Base-by-base conservation (phyloP, 37 sponge, comb jelly and placozoan species). In the Eunapius fragilis region DNA sequence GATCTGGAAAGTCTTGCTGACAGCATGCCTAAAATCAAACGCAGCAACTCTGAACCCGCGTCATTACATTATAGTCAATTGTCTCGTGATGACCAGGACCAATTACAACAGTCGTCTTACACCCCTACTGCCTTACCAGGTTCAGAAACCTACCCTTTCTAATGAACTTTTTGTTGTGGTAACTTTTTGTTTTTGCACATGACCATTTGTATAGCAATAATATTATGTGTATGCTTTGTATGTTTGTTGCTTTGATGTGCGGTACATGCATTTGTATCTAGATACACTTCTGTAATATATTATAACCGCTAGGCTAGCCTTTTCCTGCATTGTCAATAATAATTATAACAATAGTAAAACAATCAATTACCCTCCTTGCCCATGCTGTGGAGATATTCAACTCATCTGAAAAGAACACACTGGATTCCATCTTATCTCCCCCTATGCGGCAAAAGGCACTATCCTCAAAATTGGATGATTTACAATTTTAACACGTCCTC, bases 1-100 rank as follows among this genome's bases (percentile, higher is more conserved):
- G 89, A 91, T 32, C 74, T 96, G 68, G 93, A 93, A 74, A 7
- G 37, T n/a, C 81, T 93, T 25, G 88, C 87, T 1, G 77, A 91
- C 69, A 84, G 84, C 82, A 83, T 96, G 78, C 96, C 96, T 2
- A 96, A 91, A 76, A 87, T 95, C 81, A 86, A 93, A 28, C 75
- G 93, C 2, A 87, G 93, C 80, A 93, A 77, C 37, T 96, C 96
- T 25, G 96, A 96, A 47, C 96, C 96, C 13, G 79, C 70, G 33
- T 83, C 80, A 0, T 48, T 91, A 25, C 83, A 81, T 69, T 91
- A 91, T 58, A 72, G 81, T 26, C 88, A 84, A 38, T 14, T 31
- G 22, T 70, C 78, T 14, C 25, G 76, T 35, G 88, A 82, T 24
- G 88, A 88, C 27, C 6, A 36, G 0, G 81, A 37, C 49, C 36